These are phyloP conservation scores for Pectinophora gossypiella DNA, from an alignment of 1,140 invertebrate species.

Conservation along the genomic window DNA sequence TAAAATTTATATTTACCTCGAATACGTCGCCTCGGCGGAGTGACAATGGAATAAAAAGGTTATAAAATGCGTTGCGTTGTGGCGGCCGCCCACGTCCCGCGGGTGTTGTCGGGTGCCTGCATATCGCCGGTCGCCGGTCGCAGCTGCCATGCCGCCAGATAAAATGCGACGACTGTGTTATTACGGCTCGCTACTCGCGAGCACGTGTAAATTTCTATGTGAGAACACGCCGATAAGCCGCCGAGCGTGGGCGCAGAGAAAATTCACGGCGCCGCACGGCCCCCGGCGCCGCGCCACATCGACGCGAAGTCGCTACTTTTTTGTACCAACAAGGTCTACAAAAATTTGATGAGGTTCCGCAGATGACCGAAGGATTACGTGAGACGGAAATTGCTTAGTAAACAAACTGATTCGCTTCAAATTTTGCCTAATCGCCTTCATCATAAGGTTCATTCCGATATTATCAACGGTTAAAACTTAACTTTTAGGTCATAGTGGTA, in stretches of 20 bases:
- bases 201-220: conserved; percentile 71
- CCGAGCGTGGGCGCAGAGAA: conserved; percentile 49
- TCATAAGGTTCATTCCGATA: not conserved
- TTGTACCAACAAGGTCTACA: conserved; percentile 14
- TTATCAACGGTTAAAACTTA: too few relatives aligned
- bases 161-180: conserved; percentile 61
- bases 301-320: conserved; percentile 23
- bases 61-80: conserved; percentile 65
- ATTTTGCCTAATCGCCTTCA: not conserved
- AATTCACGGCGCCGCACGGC: conserved; percentile 37
- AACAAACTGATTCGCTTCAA: not conserved
- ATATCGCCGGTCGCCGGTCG: conserved; percentile 29
- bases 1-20: conserved; percentile 71
- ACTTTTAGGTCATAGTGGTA: not conserved
- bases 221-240: conserved; percentile 58
- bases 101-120: conserved; percentile 45
- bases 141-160: conserved; percentile 35
- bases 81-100: conserved; percentile 53
- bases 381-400: not conserved
- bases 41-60: conserved; percentile 74
- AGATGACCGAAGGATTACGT: not conserved
- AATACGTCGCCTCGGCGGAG: conserved; percentile 48
- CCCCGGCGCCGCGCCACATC: conserved; percentile 24
- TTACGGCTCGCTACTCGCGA: conserved; percentile 54
- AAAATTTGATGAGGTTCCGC: not conserved